Evolutionary conservation across 2,113 vertebrate species (phyloP).

Genomic region (Lampris incognitus): DNA sequence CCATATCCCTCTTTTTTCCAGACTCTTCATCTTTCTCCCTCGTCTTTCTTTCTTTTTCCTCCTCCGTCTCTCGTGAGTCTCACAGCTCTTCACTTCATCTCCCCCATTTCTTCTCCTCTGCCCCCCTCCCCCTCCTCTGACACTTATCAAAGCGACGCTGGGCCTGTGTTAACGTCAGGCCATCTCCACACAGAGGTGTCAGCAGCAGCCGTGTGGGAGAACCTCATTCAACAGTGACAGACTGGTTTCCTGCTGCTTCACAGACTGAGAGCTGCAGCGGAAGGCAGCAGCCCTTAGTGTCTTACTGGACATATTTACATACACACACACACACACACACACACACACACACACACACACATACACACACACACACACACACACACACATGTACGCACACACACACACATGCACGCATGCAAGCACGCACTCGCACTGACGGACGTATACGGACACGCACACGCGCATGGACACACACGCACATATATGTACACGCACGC

Average conservation of each 20-base stretch:
- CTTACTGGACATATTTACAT: too few relatives aligned
- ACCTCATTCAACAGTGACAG: too few relatives aligned
- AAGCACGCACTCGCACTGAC: too few relatives aligned
- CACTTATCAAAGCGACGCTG: not conserved
- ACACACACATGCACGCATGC: not conserved
- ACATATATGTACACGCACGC: not conserved
- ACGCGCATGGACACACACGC: not conserved
- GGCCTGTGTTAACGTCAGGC: too few relatives aligned
- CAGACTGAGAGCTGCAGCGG: too few relatives aligned
- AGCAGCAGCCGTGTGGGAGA: too few relatives aligned
- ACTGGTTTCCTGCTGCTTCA: too few relatives aligned
- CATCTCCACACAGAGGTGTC: too few relatives aligned
- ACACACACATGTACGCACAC: not conserved
- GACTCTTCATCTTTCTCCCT: constrained; percentile 18
- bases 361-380: not conserved
- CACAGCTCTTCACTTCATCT: constrained; percentile 35
- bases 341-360: not conserved
- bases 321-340: not conserved
- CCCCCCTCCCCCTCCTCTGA: not conserved
- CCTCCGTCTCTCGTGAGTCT: constrained; percentile 17
- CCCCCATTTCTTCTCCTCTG: constrained; percentile 28
- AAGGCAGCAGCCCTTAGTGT: too few relatives aligned
- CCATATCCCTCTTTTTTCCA: not conserved
- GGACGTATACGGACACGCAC: not conserved
- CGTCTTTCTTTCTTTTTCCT: constrained; percentile 34